These are phyloP conservation scores for Melanostoma scalare DNA, from an alignment of 2,888 invertebrate species.

Conservation along the genomic window DNA sequence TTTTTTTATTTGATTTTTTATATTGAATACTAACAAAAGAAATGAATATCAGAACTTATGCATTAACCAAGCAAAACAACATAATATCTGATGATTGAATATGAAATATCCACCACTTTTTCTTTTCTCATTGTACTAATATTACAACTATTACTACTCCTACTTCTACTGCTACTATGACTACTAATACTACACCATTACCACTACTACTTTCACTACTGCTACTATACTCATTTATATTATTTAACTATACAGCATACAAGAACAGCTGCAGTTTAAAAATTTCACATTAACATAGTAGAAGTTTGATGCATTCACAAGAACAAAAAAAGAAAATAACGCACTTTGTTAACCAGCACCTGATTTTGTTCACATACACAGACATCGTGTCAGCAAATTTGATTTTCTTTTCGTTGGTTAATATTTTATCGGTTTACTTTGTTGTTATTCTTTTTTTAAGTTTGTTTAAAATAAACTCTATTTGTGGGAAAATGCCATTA, in stretches of 20 bases:
- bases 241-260: slow-evolving; percentile 44
- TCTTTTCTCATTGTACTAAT: slow-evolving; percentile 32
- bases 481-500: slow-evolving; percentile 36
- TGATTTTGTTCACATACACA: slow-evolving; percentile 65
- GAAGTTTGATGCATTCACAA: slow-evolving; percentile 64
- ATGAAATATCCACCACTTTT: slow-evolving; percentile 4
- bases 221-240: slow-evolving; percentile 7
- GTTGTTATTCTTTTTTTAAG: neutral
- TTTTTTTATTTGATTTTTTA: slow-evolving; percentile 14
- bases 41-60: slow-evolving; percentile 30
- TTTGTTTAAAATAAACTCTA: slow-evolving; percentile 13
- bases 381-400: slow-evolving; percentile 47
- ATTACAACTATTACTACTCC: too few relatives aligned
- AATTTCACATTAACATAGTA: slow-evolving; percentile 55
- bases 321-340: slow-evolving; percentile 37
- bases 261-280: slow-evolving; percentile 53
- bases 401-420: slow-evolving; percentile 20
- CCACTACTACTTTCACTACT: too few relatives aligned
- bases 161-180: too few relatives aligned
- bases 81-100: slow-evolving; percentile 13
- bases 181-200: too few relatives aligned
- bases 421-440: slow-evolving; percentile 3
- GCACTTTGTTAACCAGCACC: slow-evolving; percentile 67
- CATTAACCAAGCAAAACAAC: slow-evolving; percentile 35
- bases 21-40: slow-evolving; percentile 16